Percentiles rank a stretch among this genome's conserved stretches.
Conservation (phyloP, 2,797 vertebrate genomes). For the Prionace glauca region DNA sequence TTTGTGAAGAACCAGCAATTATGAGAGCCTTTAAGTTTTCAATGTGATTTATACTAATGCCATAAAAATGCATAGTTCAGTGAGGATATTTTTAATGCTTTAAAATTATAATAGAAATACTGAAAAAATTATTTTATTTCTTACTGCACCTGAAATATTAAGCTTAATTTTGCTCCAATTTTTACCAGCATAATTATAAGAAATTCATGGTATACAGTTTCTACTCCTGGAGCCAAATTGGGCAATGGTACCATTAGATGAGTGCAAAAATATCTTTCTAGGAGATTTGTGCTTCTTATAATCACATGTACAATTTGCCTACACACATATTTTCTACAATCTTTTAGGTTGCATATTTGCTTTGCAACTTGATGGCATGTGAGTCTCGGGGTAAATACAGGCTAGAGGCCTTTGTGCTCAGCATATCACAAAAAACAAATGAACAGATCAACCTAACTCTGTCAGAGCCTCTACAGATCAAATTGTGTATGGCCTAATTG, state of each 20-base stretch:
- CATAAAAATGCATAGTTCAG: not conserved
- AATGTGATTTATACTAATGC: not conserved
- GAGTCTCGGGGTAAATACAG: not conserved
- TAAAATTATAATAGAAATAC: not conserved
- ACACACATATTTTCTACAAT: not conserved
- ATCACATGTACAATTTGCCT: not conserved
- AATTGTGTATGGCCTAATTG: not conserved
- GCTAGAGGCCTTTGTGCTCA: not conserved
- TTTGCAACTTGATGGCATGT: not conserved
- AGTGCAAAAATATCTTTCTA: not conserved
- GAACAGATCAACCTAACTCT: not conserved
- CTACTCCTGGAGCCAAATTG: not conserved
- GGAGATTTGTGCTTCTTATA: not conserved
- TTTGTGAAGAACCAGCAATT: not conserved
- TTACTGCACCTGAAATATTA: not conserved
- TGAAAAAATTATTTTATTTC: not conserved
- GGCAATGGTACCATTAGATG: too few relatives aligned
- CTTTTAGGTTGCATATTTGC: not conserved
- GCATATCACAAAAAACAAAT: not conserved
- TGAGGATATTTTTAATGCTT: not conserved
- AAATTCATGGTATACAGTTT: not conserved
- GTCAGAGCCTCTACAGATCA: not conserved
- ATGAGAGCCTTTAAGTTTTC: not conserved
- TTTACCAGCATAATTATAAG: not conserved
- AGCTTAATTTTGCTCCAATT: not conserved